Conservation (phyloP, 2,888 invertebrate genomes). For the Vandiemenella viatica region DNA sequence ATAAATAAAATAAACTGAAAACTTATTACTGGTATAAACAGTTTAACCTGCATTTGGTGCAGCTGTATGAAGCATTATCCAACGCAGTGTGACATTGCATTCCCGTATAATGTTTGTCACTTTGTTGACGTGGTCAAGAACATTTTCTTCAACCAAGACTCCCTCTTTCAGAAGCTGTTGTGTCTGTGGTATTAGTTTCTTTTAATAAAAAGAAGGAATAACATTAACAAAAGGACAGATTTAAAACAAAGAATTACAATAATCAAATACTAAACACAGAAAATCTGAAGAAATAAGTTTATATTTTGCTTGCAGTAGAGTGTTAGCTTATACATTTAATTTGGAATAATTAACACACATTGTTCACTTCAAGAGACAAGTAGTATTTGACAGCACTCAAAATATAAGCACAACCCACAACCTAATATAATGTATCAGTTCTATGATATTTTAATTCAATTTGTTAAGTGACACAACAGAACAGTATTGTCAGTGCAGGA, state of each 20-base stretch:
- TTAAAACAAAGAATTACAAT: not conserved
- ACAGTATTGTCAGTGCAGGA: no score
- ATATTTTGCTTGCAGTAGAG: not conserved
- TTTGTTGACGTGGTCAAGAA: conserved; percentile 62
- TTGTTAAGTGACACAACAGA: no score
- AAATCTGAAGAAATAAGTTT: conserved; percentile 15
- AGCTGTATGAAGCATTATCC: conserved; percentile 79
- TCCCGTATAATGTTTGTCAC: conserved; percentile 68
- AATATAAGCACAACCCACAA: no score
- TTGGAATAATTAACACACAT: no score
- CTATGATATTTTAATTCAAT: no score
- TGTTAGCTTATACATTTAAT: no score
- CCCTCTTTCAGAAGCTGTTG: conserved; percentile 63
- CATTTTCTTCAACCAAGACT: conserved; percentile 60
- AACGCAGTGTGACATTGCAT: conserved; percentile 81
- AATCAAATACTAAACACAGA: not conserved
- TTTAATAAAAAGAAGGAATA: not conserved
- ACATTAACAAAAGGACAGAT: not conserved
- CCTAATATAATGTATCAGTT: no score
- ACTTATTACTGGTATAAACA: not conserved
- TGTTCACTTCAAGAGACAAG: no score
- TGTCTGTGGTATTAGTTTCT: conserved; percentile 28
- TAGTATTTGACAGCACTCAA: no score
- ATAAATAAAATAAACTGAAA: not conserved
- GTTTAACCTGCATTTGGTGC: conserved; percentile 33